Evolutionary conservation across 2,888 invertebrate species (phyloP).

Genomic region (Eupithecia subfuscata): DNA sequence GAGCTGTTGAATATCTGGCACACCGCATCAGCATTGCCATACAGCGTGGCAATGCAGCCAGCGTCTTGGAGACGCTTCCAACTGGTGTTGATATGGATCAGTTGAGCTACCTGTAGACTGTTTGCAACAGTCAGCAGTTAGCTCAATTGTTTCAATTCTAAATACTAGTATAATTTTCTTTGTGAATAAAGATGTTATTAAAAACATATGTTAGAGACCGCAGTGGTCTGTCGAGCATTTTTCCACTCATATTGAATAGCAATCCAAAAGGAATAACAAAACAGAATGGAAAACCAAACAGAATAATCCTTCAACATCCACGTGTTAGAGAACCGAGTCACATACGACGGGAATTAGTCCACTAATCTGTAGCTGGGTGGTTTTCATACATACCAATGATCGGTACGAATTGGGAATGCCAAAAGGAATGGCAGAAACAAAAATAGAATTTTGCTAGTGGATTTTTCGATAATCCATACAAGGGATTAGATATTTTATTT

Average conservation of each 20-base stretch:
- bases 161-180: too few species aligned
- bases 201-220: too few species aligned
- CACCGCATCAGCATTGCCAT: too few species aligned
- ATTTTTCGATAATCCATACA: background rate
- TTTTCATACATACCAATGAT: slow-evolving; percentile 31
- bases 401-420: background rate
- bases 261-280: background rate
- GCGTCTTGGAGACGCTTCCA: too few species aligned
- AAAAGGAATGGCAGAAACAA: background rate
- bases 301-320: slow-evolving; percentile 16
- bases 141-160: too few species aligned
- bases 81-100: too few species aligned
- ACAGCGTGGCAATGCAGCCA: too few species aligned
- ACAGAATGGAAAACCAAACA: background rate
- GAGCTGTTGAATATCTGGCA: too few species aligned
- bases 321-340: slow-evolving; percentile 17
- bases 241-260: background rate
- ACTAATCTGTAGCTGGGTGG: slow-evolving; percentile 27
- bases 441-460: background rate
- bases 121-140: too few species aligned
- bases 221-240: too few species aligned
- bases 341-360: slow-evolving; percentile 21
- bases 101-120: too few species aligned
- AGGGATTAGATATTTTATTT: background rate
- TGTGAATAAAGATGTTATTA: too few species aligned